Evolutionary conservation across 2,888 invertebrate genomes (phyloP), one percentile per base, ranked within the genome.

Genomic region (Eugnorisma glareosa): DNA sequence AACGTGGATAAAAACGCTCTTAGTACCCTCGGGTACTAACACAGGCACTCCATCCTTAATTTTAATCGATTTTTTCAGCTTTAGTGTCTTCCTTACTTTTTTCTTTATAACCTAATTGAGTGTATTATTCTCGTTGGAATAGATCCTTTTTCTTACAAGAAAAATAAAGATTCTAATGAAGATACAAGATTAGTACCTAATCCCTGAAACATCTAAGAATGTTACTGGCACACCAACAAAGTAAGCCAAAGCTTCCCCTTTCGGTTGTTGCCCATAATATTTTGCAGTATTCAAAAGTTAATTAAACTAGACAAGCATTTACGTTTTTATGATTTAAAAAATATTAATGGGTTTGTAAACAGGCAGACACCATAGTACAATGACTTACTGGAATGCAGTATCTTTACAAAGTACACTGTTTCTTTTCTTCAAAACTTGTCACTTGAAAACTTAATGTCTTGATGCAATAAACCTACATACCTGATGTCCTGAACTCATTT

Each of bases 321-420:
- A 31, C 18, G 24, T 40, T 28, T 37, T 31, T 43, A 13, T n/a
- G n/a, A 35, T 71, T 35, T 18, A n/a, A 54, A n/a, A 31, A 28
- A 21, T 35, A n/a, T 35, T 5, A 18, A 71, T n/a, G 6, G 2
- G n/a, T 21, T 5, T n/a, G 45, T 35, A 37, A 13, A 35, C 15
- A 28, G 21, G 13, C 57, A 48, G 10, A n/a, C 35, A n/a, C n/a
- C n/a, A 24, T 8, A 28, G 28, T 7, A 37, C 18, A 24, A 40
- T 18, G 24, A 31, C 7, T 40, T 28, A 24, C n/a, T 43, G 43
- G 43, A 78, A 67, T 35, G 18, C 37, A 48, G 28, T 21, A 37
- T 45, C 37, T 79, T 45, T 72, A 48, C 37, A 37, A 77, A 31
- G 11, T 21, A 67, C 43, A 10, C 15, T 67, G n/a, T 31, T 67